Conservation (phyloP, 2,113 vertebrate genomes). For the Solea senegalensis region DNA sequence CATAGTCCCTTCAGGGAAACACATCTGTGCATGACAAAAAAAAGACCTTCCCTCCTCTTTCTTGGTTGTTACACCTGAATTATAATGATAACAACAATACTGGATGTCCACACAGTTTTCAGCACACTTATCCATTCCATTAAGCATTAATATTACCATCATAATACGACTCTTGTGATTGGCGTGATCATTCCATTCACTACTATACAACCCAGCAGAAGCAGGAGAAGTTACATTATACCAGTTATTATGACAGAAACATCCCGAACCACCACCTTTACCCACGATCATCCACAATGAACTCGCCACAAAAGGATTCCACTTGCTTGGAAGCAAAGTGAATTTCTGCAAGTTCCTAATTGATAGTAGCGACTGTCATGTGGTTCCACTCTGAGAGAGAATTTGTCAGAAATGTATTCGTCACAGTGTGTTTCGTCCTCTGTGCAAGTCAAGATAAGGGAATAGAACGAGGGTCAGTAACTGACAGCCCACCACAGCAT, state of each 20-base stretch:
- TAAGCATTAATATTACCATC: too few relatives aligned
- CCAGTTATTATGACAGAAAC: too few relatives aligned
- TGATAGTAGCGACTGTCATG: conserved; percentile 75
- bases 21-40: conserved; percentile 17
- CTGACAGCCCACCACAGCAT: conserved; percentile 18
- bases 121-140: neutral
- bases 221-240: too few relatives aligned
- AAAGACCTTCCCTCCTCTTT: conserved; percentile 11
- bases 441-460: conserved; percentile 69
- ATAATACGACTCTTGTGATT: too few relatives aligned
- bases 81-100: neutral
- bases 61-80: conserved; percentile 14
- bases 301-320: conserved; percentile 2
- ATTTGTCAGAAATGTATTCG: conserved; percentile 74
- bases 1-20: conserved; percentile 24
- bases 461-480: conserved; percentile 54
- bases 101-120: neutral
- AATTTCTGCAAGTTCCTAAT: conserved; percentile 72
- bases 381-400: conserved; percentile 69
- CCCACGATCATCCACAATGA: conserved; percentile 2
- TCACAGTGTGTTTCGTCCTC: conserved; percentile 63
- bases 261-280: neutral
- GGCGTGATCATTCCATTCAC: too few relatives aligned
- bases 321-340: conserved; percentile 14
- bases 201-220: too few relatives aligned